Evolutionary conservation across 2,797 vertebrate genomes (phyloP).

Genomic region (Eremophila alpestris): DNA sequence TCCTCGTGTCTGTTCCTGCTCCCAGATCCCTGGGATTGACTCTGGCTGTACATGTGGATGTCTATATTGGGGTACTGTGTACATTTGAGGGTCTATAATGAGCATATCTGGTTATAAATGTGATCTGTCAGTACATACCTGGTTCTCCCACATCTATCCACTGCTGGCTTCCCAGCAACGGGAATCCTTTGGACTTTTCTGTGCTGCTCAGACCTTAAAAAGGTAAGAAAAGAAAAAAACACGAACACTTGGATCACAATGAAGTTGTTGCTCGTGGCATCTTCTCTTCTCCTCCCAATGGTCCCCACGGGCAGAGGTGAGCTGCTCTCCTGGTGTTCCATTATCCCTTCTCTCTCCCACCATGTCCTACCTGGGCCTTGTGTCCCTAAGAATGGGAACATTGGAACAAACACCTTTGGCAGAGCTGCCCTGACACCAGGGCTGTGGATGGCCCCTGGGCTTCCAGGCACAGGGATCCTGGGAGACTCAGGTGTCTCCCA

Average conservation of each 20-base stretch:
- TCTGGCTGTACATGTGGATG: constrained; percentile 13
- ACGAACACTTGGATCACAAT: fast-evolving
- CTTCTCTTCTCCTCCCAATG: fast-evolving
- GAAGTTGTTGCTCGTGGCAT: not conserved
- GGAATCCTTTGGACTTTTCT: not conserved
- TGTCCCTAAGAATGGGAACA: fast-evolving
- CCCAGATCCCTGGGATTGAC: not conserved
- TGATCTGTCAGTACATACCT: not conserved
- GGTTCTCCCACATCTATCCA: not conserved
- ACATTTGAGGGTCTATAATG: constrained; percentile 1
- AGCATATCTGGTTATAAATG: constrained; percentile 13
- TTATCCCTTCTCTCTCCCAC: not conserved
- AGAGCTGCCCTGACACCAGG: not conserved
- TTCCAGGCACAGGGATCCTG: too few species aligned
- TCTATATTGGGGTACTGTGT: constrained; percentile 14
- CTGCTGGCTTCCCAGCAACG: not conserved
- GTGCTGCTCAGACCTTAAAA: not conserved
- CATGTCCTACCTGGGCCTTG: not conserved
- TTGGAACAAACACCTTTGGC: not conserved
- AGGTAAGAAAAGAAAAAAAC: not conserved
- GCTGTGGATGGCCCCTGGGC: fast-evolving
- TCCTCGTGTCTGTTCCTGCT: not conserved
- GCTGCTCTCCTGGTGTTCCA: not conserved
- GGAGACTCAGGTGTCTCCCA: too few species aligned
- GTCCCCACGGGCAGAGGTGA: not conserved